These are phyloP conservation scores for Bradypodion ventrale DNA, from an alignment of 2,797 vertebrate species.

Conservation along the genomic window DNA sequence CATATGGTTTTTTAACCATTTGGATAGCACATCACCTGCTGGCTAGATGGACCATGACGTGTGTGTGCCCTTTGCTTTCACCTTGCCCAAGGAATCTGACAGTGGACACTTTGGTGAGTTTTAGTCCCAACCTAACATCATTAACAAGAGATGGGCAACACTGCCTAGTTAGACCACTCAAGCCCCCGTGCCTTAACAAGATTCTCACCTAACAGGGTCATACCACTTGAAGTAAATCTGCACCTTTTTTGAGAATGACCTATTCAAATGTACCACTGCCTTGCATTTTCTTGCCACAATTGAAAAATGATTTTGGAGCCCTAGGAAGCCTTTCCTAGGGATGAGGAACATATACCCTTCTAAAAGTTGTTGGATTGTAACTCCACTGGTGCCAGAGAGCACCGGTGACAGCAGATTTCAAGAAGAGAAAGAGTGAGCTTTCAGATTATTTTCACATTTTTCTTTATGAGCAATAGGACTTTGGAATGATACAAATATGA, in stretches of 20 bases:
- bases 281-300: not conserved
- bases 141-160: no score
- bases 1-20: no score
- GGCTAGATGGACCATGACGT: no score
- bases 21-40: no score
- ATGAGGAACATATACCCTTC: not conserved
- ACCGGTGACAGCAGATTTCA: not conserved
- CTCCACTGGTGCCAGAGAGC: not conserved
- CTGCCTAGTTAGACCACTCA: no score
- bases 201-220: no score
- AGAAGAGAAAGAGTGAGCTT: not conserved
- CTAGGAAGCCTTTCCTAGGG: no score
- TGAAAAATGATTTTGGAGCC: not conserved
- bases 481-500: conserved; percentile 13
- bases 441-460: conserved; percentile 14
- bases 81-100: no score
- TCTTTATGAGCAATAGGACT: conserved; percentile 2
- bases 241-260: not conserved
- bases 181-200: no score
- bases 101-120: no score
- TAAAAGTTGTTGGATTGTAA: not conserved
- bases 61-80: no score
- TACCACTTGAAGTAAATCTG: not conserved
- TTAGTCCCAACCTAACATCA: no score
- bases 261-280: conserved; percentile 2